Conservation (phyloP, 2,888 invertebrate species). For the Drosophila multiciliata region DNA sequence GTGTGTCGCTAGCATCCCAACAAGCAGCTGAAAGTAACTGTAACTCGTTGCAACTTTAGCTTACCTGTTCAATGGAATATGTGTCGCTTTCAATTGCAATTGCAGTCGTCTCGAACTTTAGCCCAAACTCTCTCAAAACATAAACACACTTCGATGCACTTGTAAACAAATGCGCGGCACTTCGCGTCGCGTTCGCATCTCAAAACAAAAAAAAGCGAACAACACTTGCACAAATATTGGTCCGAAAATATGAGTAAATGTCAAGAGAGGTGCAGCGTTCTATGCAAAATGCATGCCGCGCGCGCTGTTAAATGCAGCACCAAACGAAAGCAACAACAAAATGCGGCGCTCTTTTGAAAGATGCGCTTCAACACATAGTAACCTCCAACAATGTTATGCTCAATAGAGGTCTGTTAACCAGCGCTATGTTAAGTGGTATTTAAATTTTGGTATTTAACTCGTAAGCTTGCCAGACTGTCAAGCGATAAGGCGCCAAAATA, state of each 20-base stretch:
- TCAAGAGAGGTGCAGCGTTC: conserved; percentile 41
- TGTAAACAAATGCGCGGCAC: conserved; percentile 45
- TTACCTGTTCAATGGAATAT: conserved; percentile 68
- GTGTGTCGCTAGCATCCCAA: conserved; percentile 46
- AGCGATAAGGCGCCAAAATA: conserved; percentile 1
- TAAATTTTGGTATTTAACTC: conserved; percentile 12
- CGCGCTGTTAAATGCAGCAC: conserved; percentile 55
- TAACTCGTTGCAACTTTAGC: conserved; percentile 55
- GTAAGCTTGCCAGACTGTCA: conserved; percentile 9
- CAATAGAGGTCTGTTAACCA: conserved; percentile 30
- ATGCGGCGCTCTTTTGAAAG: conserved; percentile 45
- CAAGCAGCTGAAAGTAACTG: conserved; percentile 69
- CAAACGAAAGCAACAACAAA: conserved; percentile 64
- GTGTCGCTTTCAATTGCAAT: conserved; percentile 73
- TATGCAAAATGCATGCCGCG: conserved; percentile 53
- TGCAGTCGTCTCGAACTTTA: conserved; percentile 53
- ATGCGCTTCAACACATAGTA: conserved; percentile 21
- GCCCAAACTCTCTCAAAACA: conserved; percentile 37
- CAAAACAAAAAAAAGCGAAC: background rate
- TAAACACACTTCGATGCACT: conserved; percentile 10
- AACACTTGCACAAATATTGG: conserved; percentile 74
- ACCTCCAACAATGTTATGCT: conserved; percentile 39
- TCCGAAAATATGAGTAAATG: conserved; percentile 27
- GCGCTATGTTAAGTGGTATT: conserved; percentile 12
- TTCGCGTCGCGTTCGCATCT: conserved; percentile 13